Base-by-base conservation (phyloP, 2,113 vertebrate species). In the Clinocottus analis region DNA sequence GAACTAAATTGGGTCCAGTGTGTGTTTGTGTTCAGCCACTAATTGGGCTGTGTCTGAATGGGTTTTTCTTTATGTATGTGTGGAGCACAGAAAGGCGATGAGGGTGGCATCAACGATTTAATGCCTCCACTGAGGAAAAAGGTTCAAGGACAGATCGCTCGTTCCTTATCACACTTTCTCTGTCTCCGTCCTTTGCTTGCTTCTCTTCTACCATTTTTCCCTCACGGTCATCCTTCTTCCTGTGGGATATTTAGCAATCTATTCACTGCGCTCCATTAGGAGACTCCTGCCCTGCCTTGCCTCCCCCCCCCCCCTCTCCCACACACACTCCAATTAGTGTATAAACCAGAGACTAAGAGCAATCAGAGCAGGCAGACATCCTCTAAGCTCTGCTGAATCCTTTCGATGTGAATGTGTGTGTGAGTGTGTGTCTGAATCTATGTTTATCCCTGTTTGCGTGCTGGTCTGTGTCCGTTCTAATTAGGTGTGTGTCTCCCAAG, bases 111-210 rank as follows among this genome's bases (percentile, higher is more conserved):
- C 85, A 85, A 90, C 85, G 80, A 82, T 88, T 88, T 90, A 91
- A 92, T 91, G 88, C 77, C 75, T 90, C 92, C 79, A 6, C 81
- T 29, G 90, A 88, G 91, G 60, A 82, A 91, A 83, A 77, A 77
- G 85, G 86, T 91, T 91, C 88, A 90, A 92, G 90, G 90, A 85
- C 86, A 85, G 84, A 86, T 85, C 9, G 39, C 87, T 87, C 75
- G 23, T 82, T 85, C 81, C 83, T 85, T 43, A 88, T 86, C 83
- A 53, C 63, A 67, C 81, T 82, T 58, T 79, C 68, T 89, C 75
- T 72, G 16, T 58, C n/a, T 64, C 47, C 6, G 23, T 67, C 41
- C 33, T 81, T 77, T 66, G 65, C 73, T 47, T 73, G 47, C 45
- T 23, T 59, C 47, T 72, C 62, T 63, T 67, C 64, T 67, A 60